Base-by-base conservation (phyloP, 2,888 invertebrate genomes). In the Salticus scenicus region DNA sequence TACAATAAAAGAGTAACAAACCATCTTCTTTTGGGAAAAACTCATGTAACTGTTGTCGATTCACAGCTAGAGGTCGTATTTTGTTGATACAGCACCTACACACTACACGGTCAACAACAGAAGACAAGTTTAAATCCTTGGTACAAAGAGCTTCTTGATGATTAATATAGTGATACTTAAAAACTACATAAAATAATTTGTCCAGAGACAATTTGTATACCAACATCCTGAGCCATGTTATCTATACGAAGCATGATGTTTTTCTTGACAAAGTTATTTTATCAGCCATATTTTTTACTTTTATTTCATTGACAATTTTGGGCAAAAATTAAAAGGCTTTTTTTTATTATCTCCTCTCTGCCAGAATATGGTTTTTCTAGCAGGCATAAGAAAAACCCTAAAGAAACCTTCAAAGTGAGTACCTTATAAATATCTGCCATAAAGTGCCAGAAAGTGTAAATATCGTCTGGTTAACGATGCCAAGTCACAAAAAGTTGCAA, bases 131-230 rank as follows among this genome's bases (percentile, higher is more conserved):
- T 64, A 27, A 64, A 28, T 27, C 64, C 28, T 64, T 28, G 28
- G 27, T 8, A 64, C 64, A 64, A 64, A 64, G 64, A 64, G 64
- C 64, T 27, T 64, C 28, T 64, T 64, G 64, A 2, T 64, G 64
- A 17, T n/a, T 2, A 57, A 37, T 37, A 37, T 10, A 10, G 10
- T 37, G 37, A 37, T 37, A 37, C 10, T 37, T 14, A 47, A 12
- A 47, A 47, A 47, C 47, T 47, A 12, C 17, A 12, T 17, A 12
- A 47, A 47, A 47, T 47, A 47, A 47, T 47, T 47, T 47, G n/a
- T 17, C 12, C 2, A 10, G n/a, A 37, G 10, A 37, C n/a, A n/a
- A n/a, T n/a, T n/a, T n/a, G n/a, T 37, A 10, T 37, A 37, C 4
- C 10, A 37, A 37, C 4, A 37, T 10, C 37, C 10, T 37, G 4